Conservation (phyloP, 1,140 invertebrate species). For the Potamilus streckersoni region DNA sequence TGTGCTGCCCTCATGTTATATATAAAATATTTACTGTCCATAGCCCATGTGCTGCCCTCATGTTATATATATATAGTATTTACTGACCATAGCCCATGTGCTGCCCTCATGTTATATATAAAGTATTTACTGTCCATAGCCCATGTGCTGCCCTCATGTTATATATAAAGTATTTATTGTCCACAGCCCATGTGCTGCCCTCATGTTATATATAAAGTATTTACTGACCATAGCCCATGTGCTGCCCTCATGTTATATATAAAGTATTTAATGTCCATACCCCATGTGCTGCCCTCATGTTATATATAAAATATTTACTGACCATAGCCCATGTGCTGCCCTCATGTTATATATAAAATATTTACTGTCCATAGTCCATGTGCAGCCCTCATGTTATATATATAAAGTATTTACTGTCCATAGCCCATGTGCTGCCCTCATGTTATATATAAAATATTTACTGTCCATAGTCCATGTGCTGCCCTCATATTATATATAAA, state of each 20-base stretch:
- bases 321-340: slow-evolving; percentile 39
- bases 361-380: slow-evolving; percentile 34
- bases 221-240: slow-evolving; percentile 36
- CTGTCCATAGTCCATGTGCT: slow-evolving; percentile 39
- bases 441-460: slow-evolving; percentile 10
- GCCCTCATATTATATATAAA: slow-evolving; percentile 15
- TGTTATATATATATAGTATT: slow-evolving; percentile 13
- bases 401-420: slow-evolving; percentile 31
- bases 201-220: slow-evolving; percentile 1
- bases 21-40: slow-evolving; percentile 30
- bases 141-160: slow-evolving; percentile 35
- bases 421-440: slow-evolving; percentile 38
- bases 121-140: slow-evolving; percentile 33
- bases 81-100: slow-evolving; percentile 36
- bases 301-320: slow-evolving; percentile 21
- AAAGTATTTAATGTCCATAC: slow-evolving; percentile 34
- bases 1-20: slow-evolving; percentile 30
- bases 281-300: slow-evolving; percentile 37
- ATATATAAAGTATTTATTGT: slow-evolving; percentile 29
- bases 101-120: slow-evolving; percentile 23
- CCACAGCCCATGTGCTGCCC: slow-evolving; percentile 40
- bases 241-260: slow-evolving; percentile 25
- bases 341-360: slow-evolving; percentile 15
- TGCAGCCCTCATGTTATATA: slow-evolving; percentile 29
- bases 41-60: slow-evolving; percentile 38